phyloP scores from a whole-genome alignment of 2,113 vertebrate genomes.

The Jacana jacana region DNA sequence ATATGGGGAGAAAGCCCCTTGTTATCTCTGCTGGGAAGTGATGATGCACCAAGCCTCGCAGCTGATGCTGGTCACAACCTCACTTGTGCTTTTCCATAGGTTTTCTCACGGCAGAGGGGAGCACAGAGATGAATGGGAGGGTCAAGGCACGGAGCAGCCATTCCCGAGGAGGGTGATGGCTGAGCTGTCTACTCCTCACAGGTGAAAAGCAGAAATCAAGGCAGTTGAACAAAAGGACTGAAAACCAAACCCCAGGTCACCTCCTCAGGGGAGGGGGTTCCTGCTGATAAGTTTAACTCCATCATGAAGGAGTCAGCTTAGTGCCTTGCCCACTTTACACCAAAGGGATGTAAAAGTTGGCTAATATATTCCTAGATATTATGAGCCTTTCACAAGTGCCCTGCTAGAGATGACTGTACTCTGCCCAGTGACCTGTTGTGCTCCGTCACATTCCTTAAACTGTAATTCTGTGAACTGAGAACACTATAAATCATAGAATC shows the following conservation, averaged over 20 bases:
- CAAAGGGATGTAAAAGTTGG: neutral
- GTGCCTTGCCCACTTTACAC: neutral
- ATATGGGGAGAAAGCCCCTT: fast-evolving
- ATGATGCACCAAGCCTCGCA: neutral
- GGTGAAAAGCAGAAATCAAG: neutral
- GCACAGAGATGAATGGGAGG: neutral
- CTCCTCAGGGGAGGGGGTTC: neutral
- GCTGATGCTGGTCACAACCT: fast-evolving
- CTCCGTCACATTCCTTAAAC: neutral
- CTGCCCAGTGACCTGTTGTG: neutral
- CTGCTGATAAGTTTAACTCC: neutral
- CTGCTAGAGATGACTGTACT: neutral
- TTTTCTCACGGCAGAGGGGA: neutral
- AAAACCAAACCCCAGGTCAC: neutral
- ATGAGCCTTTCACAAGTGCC: neutral
- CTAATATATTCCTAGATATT: neutral
- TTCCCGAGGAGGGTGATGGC: fast-evolving
- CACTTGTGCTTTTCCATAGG: neutral
- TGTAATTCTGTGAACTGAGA: neutral
- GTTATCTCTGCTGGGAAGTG: neutral
- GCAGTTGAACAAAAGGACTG: neutral
- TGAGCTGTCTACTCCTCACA: neutral
- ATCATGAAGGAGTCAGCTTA: neutral
- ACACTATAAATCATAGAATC: neutral
- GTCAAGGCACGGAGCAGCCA: neutral